Evolutionary conservation across 1,140 invertebrate species (phyloP), one percentile per base, ranked within the genome.

Genomic region (Coboldia fuscipes): DNA sequence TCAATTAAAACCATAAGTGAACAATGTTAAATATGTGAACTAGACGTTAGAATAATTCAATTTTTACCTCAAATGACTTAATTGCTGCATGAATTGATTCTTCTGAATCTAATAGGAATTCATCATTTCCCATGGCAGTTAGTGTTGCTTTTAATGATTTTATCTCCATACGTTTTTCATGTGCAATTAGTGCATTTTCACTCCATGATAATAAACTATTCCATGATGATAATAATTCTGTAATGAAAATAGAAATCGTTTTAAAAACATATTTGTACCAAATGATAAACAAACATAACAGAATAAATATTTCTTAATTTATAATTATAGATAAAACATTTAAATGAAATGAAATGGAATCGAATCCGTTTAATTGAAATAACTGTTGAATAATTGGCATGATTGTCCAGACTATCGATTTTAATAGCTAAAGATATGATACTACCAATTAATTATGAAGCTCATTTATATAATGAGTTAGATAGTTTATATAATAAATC

Each of bases 81-180:
- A 54, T 50, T 13, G 48, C 44, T 21, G 53, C 40, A 21, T 54
- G 52, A 29, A 54, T 55, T 36, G 51, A 42, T 15, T 50, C 47
- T 37, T 54, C 52, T 0, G 52, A 48, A 36, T 55, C 51, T n/a
- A 55, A 42, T 31, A 48, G 47, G 12, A 42, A 44, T 15, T 42
- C 38, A 17, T 40, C 33, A 33, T 47, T 45, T 5, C 47, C 50
- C 19, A 55, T 40, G 15, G 45, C 42, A 33, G 43, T 41, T 28
- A 55, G 37, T 20, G 44, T 34, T 24, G 45, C 40, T 40, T 52
- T 52, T 34, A 54, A 29, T 19, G 42, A 40, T 30, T 41, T 46
- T 48, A 55, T 55, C 44, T 55, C 50, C 39, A 51, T 45, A 39
- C 54, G 52, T 42, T 52, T 37, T 21, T 50, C 42, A 27, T 50